A percentile compares a stretch with the other conserved stretches of the same genome.
Conservation (phyloP, 2,113 vertebrate species). For the Vimba vimba region DNA sequence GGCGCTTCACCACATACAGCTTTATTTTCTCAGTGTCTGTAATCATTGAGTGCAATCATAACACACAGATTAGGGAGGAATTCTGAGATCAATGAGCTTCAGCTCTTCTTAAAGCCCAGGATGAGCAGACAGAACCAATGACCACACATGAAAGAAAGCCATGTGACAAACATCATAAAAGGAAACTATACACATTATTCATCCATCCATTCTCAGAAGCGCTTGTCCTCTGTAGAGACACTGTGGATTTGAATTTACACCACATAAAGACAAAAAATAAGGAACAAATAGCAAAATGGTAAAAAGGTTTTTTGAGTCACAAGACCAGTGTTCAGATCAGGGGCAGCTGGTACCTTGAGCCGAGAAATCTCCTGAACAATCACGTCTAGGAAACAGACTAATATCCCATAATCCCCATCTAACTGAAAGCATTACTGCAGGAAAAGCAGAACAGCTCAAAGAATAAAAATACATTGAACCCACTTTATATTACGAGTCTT, state of each 20-base stretch:
- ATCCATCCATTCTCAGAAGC: not conserved
- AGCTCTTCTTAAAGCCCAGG: conserved; percentile 1
- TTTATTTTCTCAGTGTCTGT: not conserved
- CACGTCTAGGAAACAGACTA: not conserved
- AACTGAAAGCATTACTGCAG: not conserved
- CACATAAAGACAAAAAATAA: too few relatives aligned
- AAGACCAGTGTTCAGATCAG: not conserved
- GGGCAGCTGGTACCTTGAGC: not conserved
- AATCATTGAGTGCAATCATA: not conserved
- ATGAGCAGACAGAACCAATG: not conserved
- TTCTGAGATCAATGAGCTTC: conserved; percentile 3
- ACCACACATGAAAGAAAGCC: conserved; percentile 15
- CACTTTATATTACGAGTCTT: too few relatives aligned
- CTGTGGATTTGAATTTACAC: not conserved
- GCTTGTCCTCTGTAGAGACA: not conserved
- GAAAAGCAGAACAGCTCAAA: not conserved
- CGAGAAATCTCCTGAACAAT: conserved; percentile 20
- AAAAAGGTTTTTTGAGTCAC: not conserved
- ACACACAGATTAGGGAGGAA: not conserved
- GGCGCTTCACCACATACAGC: not conserved
- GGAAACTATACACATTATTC: not conserved
- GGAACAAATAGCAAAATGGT: not conserved
- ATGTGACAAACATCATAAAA: not conserved
- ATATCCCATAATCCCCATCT: conserved; percentile 19
- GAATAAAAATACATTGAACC: not conserved